These are phyloP conservation scores for Bothrops jararaca DNA, from an alignment of 2,113 vertebrate genomes.

Conservation along the genomic window DNA sequence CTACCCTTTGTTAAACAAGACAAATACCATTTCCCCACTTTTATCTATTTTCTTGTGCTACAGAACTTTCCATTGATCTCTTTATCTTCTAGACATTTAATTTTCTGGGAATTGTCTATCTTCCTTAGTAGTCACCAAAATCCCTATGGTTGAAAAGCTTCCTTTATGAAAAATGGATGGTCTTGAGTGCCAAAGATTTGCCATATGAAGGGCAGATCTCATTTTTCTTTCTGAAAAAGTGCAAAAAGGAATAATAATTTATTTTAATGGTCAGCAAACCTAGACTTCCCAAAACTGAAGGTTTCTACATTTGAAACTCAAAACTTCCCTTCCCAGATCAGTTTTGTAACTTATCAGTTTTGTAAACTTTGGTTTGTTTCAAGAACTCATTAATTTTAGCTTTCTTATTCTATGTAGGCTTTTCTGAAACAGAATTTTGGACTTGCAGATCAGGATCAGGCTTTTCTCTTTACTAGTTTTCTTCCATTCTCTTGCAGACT, in stretches of 20 bases:
- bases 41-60: neutral
- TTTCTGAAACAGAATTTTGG: neutral
- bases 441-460: neutral
- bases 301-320: neutral
- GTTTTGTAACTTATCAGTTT: neutral
- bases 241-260: neutral
- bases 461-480: neutral
- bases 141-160: neutral
- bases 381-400: too few species aligned
- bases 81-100: neutral
- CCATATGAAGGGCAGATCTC: neutral
- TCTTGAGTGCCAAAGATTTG: neutral
- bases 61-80: neutral
- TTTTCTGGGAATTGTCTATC: neutral
- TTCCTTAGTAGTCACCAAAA: neutral
- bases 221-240: neutral
- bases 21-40: neutral
- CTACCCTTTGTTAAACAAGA: neutral
- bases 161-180: neutral
- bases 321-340: neutral
- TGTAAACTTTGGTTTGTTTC: neutral
- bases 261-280: neutral
- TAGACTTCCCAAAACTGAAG: neutral
- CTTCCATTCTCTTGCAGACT: neutral
- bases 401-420: too few species aligned